Conservation (phyloP, 1,140 invertebrate species). For the Euura saliciscinereae region DNA sequence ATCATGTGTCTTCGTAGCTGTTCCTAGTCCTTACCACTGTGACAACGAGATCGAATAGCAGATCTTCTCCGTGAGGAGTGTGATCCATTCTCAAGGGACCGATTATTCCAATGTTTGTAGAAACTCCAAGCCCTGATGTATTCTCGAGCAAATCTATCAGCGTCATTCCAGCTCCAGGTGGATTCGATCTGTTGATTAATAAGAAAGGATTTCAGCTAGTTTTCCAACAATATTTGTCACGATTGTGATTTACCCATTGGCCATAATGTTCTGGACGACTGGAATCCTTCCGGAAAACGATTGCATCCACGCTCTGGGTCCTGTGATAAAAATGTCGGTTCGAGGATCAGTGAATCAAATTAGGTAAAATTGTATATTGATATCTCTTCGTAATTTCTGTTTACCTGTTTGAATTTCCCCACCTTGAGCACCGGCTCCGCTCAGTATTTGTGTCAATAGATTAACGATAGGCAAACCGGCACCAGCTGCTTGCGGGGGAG, state of each 20-base stretch:
- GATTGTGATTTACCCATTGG: not conserved
- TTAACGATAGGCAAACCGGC: not conserved
- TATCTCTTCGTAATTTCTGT: not conserved
- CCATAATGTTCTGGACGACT: not conserved
- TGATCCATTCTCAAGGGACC: not conserved
- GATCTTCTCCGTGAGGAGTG: constrained; percentile 25
- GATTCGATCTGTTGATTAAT: not conserved
- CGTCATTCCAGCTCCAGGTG: constrained; percentile 11
- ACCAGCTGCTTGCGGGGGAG: not conserved
- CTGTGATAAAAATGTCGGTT: not conserved
- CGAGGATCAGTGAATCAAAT: not conserved
- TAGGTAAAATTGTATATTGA: too few relatives aligned
- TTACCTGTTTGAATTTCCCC: not conserved
- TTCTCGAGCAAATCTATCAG: constrained; percentile 30
- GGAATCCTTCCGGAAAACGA: not conserved
- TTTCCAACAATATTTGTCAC: not conserved
- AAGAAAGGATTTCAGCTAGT: not conserved
- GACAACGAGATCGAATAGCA: constrained; percentile 35
- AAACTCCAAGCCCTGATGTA: constrained; percentile 16
- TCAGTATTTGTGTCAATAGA: not conserved
- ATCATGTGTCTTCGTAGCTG: too few relatives aligned
- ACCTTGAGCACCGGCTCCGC: not conserved
- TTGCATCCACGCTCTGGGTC: not conserved
- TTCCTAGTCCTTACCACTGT: constrained; percentile 33
- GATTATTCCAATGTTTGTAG: not conserved